Base-by-base conservation (phyloP, 2,797 vertebrate species). In the Heliangelus exortis region DNA sequence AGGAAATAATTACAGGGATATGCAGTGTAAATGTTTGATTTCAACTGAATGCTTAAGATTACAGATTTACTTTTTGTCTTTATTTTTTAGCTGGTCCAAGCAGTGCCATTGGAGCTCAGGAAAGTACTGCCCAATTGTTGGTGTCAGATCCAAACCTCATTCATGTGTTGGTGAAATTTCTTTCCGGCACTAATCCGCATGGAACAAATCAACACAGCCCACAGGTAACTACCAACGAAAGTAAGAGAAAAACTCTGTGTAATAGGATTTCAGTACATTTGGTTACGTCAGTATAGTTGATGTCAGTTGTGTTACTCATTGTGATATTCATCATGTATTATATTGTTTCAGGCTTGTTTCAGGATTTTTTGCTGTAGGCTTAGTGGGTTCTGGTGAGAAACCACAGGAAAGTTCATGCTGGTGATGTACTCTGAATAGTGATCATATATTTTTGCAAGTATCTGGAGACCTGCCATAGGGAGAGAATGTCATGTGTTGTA, bases 171-270 rank as follows among this genome's bases (percentile, higher is more conserved):
- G 98, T 99, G 90, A 99, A 99, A 96, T 99, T 99, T 97, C 98
- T 99, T 96, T 99, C 99, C 2, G 99, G 99, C 86, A 98, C 98
- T 94, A 99, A 98, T 97, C 98, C 98, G 94, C 99, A 99, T 63
- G 99, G 99, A 89, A 99, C 98, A 34, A 99, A 98, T 97, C 99
- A 99, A 95, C 99, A 99, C 96, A 99, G 99, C 98, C 98, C 99
- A 59, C 99, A 99, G 98, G 98, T 98, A 98, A 84, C 4, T 68
- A 78, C 21, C 58, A 90, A 67, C 87, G 81, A 68, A 63, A 90
- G 58, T 76, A 28, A 45, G 41, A 82, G 21, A 71, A 66, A 92
- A 21, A 20, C 4, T 19, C 45, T 50, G 67, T 3, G 4, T 51
- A 19, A 3, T 26, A 62, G 36, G 4, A 31, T 92, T 84, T 90